A percentile compares a stretch with the other conserved stretches of the same genome.
phyloP scores from a whole-genome alignment of 2,888 invertebrate genomes.

The Chirona hameri region DNA sequence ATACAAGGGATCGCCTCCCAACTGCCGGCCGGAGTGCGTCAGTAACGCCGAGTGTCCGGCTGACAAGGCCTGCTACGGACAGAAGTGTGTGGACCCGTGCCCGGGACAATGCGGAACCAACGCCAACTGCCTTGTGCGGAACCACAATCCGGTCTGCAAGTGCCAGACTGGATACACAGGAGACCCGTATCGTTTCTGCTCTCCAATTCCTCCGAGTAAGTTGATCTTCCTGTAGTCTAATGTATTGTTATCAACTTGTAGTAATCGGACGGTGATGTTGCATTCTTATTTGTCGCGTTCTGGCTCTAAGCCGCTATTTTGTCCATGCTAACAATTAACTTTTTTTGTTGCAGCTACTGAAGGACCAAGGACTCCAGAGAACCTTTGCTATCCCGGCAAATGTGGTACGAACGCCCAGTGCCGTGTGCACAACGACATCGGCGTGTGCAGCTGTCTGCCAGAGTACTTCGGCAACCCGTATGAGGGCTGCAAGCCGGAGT shows the following conservation, averaged over 20 bases:
- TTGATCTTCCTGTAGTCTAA: background rate
- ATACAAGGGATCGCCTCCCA: slow-evolving; percentile 66
- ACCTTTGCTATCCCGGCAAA: slow-evolving; percentile 36
- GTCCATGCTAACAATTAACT: background rate
- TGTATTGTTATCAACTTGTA: background rate
- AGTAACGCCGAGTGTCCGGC: slow-evolving; percentile 75
- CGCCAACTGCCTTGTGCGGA: slow-evolving; percentile 39
- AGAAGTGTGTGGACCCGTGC: too few relatives aligned
- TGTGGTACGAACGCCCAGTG: slow-evolving; percentile 81
- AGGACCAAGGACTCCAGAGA: background rate
- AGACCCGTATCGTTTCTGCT: slow-evolving; percentile 36
- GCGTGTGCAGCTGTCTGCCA: slow-evolving; percentile 66
- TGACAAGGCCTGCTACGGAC: slow-evolving; percentile 40
- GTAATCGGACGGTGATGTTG: background rate
- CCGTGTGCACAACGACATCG: slow-evolving; percentile 67
- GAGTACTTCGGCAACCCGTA: slow-evolving; percentile 75
- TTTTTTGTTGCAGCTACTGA: background rate
- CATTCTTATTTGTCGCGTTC: background rate
- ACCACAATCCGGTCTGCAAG: slow-evolving; percentile 40
- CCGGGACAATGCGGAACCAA: slow-evolving; percentile 37
- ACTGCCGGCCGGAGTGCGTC: slow-evolving; percentile 68
- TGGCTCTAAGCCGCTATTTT: background rate
- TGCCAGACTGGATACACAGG: slow-evolving; percentile 41
- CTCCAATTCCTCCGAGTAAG: slow-evolving; percentile 30
- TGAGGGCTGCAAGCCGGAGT: slow-evolving; percentile 74